Percentiles rank a stretch among this genome's conserved stretches.
Conservation (phyloP, 2,888 invertebrate species). For the Fissipunctia ypsillon region DNA sequence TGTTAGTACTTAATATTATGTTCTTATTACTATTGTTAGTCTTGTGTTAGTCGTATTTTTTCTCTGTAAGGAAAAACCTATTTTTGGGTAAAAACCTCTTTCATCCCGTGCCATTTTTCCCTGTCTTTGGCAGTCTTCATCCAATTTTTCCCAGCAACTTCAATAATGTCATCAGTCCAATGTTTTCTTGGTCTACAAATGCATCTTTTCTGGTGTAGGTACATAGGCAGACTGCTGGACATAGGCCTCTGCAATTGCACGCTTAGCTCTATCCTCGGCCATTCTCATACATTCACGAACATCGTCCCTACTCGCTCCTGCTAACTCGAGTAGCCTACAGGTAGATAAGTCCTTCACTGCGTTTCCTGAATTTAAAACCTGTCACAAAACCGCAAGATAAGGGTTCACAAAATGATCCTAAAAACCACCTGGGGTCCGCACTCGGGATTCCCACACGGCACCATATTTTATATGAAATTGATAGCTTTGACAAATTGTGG, state of each 20-base stretch:
- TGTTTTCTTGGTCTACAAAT: neutral
- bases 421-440: constrained; percentile 38
- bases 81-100: neutral
- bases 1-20: too few relatives aligned
- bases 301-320: neutral
- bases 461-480: constrained; percentile 53
- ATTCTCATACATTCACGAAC: neutral
- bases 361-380: constrained; percentile 20
- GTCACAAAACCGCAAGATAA: constrained; percentile 38
- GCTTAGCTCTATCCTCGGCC: neutral
- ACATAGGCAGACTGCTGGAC: neutral
- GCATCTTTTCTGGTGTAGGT: neutral
- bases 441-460: constrained; percentile 20
- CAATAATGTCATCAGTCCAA: neutral
- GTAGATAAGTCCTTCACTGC: too few relatives aligned
- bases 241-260: neutral
- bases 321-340: neutral
- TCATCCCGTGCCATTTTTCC: neutral
- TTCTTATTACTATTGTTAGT: neutral
- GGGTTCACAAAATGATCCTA: constrained; percentile 31
- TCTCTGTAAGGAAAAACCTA: too few relatives aligned
- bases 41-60: neutral
- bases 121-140: neutral
- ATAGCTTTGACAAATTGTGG: constrained; percentile 46
- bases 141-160: neutral